Evolutionary conservation across 1,140 invertebrate species (phyloP), one percentile per base, ranked within the genome.

Genomic region (Hyles euphorbiae): DNA sequence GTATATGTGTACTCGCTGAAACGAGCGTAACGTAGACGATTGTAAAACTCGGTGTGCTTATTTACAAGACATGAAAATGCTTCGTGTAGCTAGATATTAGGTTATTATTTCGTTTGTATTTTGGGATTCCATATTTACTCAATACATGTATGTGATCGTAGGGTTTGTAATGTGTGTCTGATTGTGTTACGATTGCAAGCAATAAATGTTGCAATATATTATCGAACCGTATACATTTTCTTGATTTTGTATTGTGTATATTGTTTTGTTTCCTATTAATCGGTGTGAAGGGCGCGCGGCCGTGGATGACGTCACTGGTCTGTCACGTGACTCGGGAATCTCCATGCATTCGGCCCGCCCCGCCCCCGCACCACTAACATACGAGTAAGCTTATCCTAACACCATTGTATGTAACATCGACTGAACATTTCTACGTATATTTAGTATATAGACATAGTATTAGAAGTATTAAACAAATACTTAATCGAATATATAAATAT

Each of bases 331-430:
- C 36, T 40, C 36, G 2, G 2, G 61, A 67, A 71, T 75, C 64
- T 70, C 67, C 12, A 40, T 5, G 8, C 36, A 8, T 5, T 40
- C 36, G 36, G 4, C 36, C 36, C 36, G 36, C 36, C 4, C 5
- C 36, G 36, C 36, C 36, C 36, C 5, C 22, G 33, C 32, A 34
- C 50, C 58, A 62, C 55, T 62, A 72, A 70, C 68, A 57, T 67
- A 71, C 74, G 22, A 60, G 58, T 78, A 78, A 76, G 72, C 72
- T 81, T 78, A 58, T 74, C 73, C 70, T 81, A 73, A 84, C 76
- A 84, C 81, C 81, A 83, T 84, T 87, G 81, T 87, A 88, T 87
- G 79, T 85, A 86, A 88, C 83, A 84, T 87, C 69, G 85, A 88
- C 85, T 88, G 85, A 87, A 87, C 82, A 85, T 84, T 84, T 86